Evolutionary conservation across 2,888 invertebrate genomes (phyloP).

Genomic region (Axea sp.): DNA sequence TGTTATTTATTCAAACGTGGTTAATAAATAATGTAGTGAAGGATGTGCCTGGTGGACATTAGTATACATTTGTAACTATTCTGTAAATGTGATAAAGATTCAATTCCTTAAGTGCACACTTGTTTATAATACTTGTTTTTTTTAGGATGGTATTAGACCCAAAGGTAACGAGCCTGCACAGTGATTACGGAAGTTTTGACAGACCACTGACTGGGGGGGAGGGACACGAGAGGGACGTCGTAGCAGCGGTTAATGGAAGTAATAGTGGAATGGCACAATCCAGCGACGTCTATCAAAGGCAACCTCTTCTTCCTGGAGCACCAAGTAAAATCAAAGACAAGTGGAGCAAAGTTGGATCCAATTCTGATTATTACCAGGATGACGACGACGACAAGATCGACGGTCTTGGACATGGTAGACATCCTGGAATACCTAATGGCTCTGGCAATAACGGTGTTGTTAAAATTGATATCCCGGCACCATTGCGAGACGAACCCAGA

Average conservation of each 20-base stretch:
- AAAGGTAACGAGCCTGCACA: conserved; percentile 81
- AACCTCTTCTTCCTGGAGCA: conserved; percentile 81
- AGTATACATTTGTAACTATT: too few species aligned
- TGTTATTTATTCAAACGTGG: too few species aligned
- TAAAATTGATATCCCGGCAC: conserved; percentile 84
- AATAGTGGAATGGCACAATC: conserved; percentile 78
- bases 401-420: conserved; percentile 72
- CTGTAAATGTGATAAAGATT: background rate
- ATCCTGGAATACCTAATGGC: conserved; percentile 74
- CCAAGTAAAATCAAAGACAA: conserved; percentile 77
- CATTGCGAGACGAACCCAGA: conserved; percentile 86
- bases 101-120: background rate
- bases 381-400: conserved; percentile 80
- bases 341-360: conserved; percentile 77
- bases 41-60: too few species aligned
- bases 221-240: conserved; percentile 77
- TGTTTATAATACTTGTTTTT: conserved; percentile 44
- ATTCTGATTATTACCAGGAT: conserved; percentile 80
- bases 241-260: conserved; percentile 78
- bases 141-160: conserved; percentile 84
- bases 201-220: conserved; percentile 76
- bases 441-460: conserved; percentile 80
- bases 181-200: conserved; percentile 84
- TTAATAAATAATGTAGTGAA: too few species aligned
- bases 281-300: conserved; percentile 82